Base-by-base conservation (phyloP, 2,888 invertebrate genomes). In the Hemistola chrysoprasaria region DNA sequence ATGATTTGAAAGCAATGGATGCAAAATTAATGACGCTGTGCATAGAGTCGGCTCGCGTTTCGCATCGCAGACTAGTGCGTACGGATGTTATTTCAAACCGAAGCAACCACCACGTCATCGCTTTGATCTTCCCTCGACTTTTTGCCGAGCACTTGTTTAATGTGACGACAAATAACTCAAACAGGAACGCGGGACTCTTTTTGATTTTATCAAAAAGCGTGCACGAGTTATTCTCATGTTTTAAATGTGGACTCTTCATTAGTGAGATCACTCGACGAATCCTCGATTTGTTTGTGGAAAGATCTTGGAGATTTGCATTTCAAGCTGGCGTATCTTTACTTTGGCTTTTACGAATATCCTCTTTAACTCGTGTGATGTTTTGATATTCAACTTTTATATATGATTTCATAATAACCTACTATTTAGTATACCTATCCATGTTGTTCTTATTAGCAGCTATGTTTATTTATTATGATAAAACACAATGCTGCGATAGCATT, bases 151-250 rank as follows among this genome's bases (percentile, higher is more conserved):
- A 75, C 79, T 83, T 67, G 78, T 79, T 82, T 86, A 81, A 85
- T 84, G 84, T 71, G 85, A 84, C 78, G 87, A 87, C 87, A 86
- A 85, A 87, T 85, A 86, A 83, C 78, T 84, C 80, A 80, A 81
- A 75, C 77, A 73, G 76, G 54, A 75, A 73, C 65, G 75, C 68
- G 57, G 57, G 59, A 66, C 60, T 76, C 72, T 78, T 84, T 84
- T 81, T 85, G 71, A 76, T 83, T 80, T 81, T 78, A 78, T 81
- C 78, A 70, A 68, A 65, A 65, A 61, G 63, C 59, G 61, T 62
- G 57, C 71, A 65, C 67, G 71, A 62, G 63, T 66, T 74, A 69
- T 74, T 79, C 71, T 67, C 65, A 62, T 65, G 62, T 76, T 81
- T 78, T 70, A 72, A 77, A 78, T 71, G 71, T 60, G 73, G 70